Evolutionary conservation across 2,797 vertebrate species (phyloP).

Genomic region (Synaphobranchus kaupii): DNA sequence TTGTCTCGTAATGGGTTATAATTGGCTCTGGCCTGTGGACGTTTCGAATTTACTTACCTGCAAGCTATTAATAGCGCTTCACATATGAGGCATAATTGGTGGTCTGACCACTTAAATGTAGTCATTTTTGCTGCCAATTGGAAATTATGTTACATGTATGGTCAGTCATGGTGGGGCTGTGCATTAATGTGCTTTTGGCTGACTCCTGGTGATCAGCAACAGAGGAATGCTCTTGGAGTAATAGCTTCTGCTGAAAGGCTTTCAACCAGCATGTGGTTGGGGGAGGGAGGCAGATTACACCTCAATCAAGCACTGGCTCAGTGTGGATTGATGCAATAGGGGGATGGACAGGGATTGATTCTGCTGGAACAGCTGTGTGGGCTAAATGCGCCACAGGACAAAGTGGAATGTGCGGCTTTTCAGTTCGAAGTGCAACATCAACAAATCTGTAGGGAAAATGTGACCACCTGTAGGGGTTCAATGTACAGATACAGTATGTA

Average conservation of each 20-base stretch:
- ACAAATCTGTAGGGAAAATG: background rate
- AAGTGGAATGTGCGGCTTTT: background rate
- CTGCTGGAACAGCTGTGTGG: background rate
- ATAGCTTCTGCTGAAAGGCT: background rate
- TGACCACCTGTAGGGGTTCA: background rate
- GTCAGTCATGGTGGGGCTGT: background rate
- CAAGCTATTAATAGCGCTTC: background rate
- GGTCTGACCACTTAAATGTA: background rate
- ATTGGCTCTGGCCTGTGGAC: background rate
- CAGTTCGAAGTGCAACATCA: background rate
- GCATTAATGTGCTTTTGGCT: background rate
- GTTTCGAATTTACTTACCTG: background rate
- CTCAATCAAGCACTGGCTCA: constrained; percentile 18
- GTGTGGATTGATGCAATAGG: background rate
- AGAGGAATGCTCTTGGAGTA: background rate
- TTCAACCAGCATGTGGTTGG: background rate
- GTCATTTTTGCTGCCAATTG: background rate
- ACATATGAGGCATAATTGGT: background rate
- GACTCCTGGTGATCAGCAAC: background rate
- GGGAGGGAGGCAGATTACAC: constrained; percentile 1
- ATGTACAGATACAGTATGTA: no score
- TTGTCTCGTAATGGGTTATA: background rate
- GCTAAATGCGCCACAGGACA: background rate
- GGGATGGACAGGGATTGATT: constrained; percentile 19
- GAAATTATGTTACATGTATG: constrained; percentile 1